These are phyloP conservation scores for Zosterops pallidus DNA, from an alignment of 2,113 vertebrate species.

Conservation along the genomic window DNA sequence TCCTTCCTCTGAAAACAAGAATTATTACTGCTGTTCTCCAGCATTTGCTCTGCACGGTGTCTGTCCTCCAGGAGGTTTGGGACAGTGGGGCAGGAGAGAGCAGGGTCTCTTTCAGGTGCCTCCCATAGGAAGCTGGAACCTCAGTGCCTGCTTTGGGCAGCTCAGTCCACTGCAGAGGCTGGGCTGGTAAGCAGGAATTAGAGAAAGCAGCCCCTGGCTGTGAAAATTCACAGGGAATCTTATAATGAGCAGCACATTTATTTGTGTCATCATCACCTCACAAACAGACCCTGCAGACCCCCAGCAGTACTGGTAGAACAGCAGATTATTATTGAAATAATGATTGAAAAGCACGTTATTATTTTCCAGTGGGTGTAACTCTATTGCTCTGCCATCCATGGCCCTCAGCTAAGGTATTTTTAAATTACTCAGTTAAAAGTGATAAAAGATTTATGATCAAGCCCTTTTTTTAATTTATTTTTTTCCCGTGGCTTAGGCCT, in stretches of 20 bases:
- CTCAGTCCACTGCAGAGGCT: background rate
- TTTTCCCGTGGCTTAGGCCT: background rate
- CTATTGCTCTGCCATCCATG: background rate
- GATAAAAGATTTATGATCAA: background rate
- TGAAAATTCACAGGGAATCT: background rate
- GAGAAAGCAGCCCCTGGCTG: background rate
- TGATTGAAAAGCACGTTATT: background rate
- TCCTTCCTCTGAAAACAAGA: background rate
- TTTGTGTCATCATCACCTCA: background rate
- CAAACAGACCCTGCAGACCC: background rate
- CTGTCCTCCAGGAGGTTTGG: background rate
- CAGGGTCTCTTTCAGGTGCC: background rate
- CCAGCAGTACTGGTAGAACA: background rate
- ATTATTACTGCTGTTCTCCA: background rate
- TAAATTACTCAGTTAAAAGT: background rate
- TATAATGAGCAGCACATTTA: background rate
- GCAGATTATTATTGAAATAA: background rate
- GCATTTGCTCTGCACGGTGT: background rate
- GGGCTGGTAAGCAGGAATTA: background rate
- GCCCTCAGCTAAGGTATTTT: slow-evolving; percentile 25
- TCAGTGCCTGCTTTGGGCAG: background rate
- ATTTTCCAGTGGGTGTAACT: background rate
- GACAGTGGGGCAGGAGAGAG: background rate
- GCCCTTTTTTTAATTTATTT: background rate
- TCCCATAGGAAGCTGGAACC: background rate